Conservation (phyloP, 2,113 vertebrate species). For the Corapipo altera region DNA sequence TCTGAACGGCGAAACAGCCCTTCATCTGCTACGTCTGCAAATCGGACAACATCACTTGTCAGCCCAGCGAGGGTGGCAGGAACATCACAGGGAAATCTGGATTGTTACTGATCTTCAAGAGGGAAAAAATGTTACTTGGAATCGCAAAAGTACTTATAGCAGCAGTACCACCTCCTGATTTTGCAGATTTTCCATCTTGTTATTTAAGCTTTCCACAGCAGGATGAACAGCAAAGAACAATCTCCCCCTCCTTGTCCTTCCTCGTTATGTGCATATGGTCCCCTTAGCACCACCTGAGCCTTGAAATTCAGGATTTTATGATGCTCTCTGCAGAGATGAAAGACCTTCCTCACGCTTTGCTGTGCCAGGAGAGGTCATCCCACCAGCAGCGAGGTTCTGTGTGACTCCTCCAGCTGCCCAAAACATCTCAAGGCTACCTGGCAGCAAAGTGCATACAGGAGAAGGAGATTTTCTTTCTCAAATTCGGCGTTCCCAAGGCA, state of each 20-base stretch:
- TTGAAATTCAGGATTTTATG: neutral
- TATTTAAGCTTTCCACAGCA: neutral
- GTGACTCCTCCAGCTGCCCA: neutral
- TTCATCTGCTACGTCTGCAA: neutral
- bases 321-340: neutral
- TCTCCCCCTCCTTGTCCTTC: neutral
- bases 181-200: neutral
- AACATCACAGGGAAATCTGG: neutral
- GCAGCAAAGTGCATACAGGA: neutral
- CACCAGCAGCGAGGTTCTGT: neutral
- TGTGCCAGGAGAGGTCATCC: neutral
- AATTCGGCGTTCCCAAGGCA: rapidly evolving
- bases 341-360: rapidly evolving
- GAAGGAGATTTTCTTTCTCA: neutral
- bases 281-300: neutral
- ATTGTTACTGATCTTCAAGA: neutral
- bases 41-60: neutral
- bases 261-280: neutral
- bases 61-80: neutral
- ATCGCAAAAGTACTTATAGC: neutral
- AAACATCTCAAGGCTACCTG: neutral
- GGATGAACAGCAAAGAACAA: neutral
- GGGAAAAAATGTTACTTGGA: neutral
- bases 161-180: neutral
- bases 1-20: neutral